Base-by-base conservation (phyloP, 2,888 invertebrate genomes). In the Limnephilus marmoratus region DNA sequence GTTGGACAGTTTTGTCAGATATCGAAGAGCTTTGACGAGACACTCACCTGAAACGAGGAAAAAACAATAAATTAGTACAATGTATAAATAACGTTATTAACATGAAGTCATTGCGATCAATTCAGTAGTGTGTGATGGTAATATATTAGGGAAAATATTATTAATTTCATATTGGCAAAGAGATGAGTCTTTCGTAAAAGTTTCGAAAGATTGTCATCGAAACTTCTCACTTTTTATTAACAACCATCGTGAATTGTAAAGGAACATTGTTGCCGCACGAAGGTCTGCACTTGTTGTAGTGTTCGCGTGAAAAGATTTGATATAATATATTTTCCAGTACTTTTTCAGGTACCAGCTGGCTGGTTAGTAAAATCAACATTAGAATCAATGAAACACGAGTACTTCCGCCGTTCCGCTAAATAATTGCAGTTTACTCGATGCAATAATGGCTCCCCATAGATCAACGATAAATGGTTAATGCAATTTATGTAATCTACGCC, bases 1-100 rank as follows among this genome's bases (percentile, higher is more conserved):
- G 4, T 24, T 68, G 18, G 68, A 68, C 18, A 68, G 4, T 68
- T 68, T 68, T 68, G 24, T 1, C 9, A n/a, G 68, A 68, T 68
- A 68, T 68, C n/a, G 68, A 68, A 37, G 37, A 83, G 31, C 37
- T 83, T 34, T 4, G 18, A 11, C 12, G 18, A 31, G 18, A 83
- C 15, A 83, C 83, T 83, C 34, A 83, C 83, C 83, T 83, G 83
- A 83, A 83, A 83, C 83, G 37, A 83, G 24, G 34, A 83, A 83
- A 31, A 41, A 83, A 83, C 37, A 37, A 11, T 37, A 83, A 5
- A 83, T 83, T 83, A 83, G 24, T 68, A 49, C 15, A 49, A 49
- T 15, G 49, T 49, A 49, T 49, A 9, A 13, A 15, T 18, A 68
- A 68, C 1, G 24, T 15, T 24, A 18, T 24, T 68, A 24, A 24